Conservation (phyloP, 2,888 invertebrate species). For the Cactoblastis cactorum region DNA sequence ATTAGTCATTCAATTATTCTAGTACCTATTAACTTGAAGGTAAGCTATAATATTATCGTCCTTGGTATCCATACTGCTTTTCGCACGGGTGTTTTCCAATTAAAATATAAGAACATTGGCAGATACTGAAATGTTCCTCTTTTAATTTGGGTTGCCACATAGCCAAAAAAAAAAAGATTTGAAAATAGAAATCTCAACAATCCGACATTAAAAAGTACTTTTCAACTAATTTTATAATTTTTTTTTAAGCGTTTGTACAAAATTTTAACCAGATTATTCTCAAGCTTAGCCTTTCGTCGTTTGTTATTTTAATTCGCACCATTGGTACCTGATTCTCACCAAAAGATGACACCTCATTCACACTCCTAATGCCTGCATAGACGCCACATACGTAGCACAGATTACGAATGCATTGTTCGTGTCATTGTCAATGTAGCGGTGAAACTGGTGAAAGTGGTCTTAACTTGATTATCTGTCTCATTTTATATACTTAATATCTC, state of each 20-base stretch:
- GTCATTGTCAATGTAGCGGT: background rate
- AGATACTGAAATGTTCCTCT: too few relatives aligned
- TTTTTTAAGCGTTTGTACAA: too few relatives aligned
- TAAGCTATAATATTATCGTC: conserved; percentile 9
- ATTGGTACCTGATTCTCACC: background rate
- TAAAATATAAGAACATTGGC: background rate
- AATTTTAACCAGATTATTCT: background rate
- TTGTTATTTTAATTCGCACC: background rate
- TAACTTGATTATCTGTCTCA: background rate
- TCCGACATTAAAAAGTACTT: too few relatives aligned
- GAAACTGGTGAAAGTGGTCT: background rate
- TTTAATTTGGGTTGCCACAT: too few relatives aligned
- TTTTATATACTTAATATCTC: too few relatives aligned
- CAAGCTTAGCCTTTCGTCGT: too few relatives aligned
- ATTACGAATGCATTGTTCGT: background rate
- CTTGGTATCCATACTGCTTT: background rate
- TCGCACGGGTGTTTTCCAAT: background rate
- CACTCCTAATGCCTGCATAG: background rate
- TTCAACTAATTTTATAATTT: too few relatives aligned
- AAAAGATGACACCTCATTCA: background rate
- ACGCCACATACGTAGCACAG: background rate
- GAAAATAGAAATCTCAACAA: background rate
- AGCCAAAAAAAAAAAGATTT: background rate
- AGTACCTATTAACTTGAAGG: conserved; percentile 5
- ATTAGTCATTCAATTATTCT: conserved; percentile 2